phyloP scores from a whole-genome alignment of 1,140 invertebrate species.

The Pectinophora gossypiella region DNA sequence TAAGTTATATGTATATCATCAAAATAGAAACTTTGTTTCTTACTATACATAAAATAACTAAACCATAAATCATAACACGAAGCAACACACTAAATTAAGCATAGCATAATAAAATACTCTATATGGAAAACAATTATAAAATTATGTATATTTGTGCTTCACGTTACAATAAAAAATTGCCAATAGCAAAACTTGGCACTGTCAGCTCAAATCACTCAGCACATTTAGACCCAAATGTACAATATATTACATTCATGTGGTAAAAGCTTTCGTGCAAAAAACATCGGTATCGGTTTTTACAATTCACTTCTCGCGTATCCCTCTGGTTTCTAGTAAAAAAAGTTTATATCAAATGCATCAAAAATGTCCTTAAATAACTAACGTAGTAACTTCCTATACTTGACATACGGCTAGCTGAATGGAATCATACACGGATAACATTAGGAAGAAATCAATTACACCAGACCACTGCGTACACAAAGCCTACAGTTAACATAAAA shows the following conservation, averaged over 20 bases:
- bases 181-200: constrained; percentile 72
- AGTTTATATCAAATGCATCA: constrained; percentile 75
- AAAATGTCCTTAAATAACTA: constrained; percentile 74
- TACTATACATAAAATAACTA: constrained; percentile 65
- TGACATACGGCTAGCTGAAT: constrained; percentile 59
- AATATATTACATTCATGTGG: constrained; percentile 73
- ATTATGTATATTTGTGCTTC: constrained; percentile 47
- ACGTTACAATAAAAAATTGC: constrained; percentile 37
- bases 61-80: constrained; percentile 67
- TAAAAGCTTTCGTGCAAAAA: constrained; percentile 67
- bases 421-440: constrained; percentile 55
- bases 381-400: constrained; percentile 63
- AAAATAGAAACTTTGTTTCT: constrained; percentile 70
- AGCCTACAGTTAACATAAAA: constrained; percentile 57
- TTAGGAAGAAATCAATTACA: constrained; percentile 64
- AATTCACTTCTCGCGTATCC: constrained; percentile 59
- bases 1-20: constrained; percentile 54
- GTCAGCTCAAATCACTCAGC: constrained; percentile 69
- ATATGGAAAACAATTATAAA: constrained; percentile 63
- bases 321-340: constrained; percentile 72
- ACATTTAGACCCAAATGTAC: constrained; percentile 74
- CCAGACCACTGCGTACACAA: constrained; percentile 60
- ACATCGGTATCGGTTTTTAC: constrained; percentile 64
- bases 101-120: constrained; percentile 57
- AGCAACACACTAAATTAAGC: constrained; percentile 70